Evolutionary conservation across 1,140 invertebrate species (phyloP).

Genomic region (Neodiprion pinetum): DNA sequence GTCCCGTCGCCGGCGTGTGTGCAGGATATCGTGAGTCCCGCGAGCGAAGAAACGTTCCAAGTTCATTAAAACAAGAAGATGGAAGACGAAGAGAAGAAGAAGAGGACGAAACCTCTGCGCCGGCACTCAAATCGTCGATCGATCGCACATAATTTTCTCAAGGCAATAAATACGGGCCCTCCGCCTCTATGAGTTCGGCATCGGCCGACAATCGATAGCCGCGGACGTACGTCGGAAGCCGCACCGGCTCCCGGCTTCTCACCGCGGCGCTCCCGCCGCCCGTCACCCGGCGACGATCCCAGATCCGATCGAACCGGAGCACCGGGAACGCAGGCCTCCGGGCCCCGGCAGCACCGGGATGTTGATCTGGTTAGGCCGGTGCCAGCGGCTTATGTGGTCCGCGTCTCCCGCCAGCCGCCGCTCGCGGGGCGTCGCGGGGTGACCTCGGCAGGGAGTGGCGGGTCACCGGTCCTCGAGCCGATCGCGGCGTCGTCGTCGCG

Average conservation of each 20-base stretch:
- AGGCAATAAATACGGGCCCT: background rate
- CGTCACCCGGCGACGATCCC: background rate
- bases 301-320: constrained; percentile 11
- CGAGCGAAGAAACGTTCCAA: too few relatives aligned
- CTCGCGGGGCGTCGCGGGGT: constrained; percentile 48
- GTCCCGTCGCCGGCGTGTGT: too few relatives aligned
- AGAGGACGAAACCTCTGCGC: too few relatives aligned
- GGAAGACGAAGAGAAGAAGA: too few relatives aligned
- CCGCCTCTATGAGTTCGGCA: background rate
- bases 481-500: background rate
- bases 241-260: background rate
- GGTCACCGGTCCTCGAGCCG: constrained; percentile 52
- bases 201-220: background rate
- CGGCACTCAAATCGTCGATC: background rate
- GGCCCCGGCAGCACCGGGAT: constrained; percentile 39
- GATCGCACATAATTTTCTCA: background rate
- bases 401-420: constrained; percentile 43
- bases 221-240: background rate
- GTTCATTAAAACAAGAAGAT: too few relatives aligned
- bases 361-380: constrained; percentile 58
- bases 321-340: background rate
- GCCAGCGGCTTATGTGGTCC: constrained; percentile 39
- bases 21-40: too few relatives aligned
- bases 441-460: constrained; percentile 58
- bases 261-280: background rate